Evolutionary conservation across 2,888 invertebrate genomes (phyloP).

Genomic region (Melieria picta): DNA sequence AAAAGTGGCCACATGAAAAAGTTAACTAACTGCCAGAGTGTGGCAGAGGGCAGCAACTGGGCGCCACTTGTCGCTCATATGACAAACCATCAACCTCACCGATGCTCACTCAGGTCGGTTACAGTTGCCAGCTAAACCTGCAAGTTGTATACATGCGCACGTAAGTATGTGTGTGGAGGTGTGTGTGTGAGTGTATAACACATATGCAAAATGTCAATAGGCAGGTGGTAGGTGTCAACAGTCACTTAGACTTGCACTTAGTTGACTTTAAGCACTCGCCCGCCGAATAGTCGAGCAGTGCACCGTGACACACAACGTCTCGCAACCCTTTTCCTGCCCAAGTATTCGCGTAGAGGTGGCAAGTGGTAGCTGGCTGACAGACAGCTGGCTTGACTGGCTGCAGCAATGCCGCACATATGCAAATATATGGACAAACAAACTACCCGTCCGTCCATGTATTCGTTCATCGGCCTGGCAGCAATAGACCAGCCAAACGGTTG

Average conservation of each 20-base stretch:
- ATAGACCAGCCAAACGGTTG: no score
- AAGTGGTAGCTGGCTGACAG: background rate
- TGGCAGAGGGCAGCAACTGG: no score
- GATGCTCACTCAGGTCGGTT: constrained; percentile 2
- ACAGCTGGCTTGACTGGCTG: background rate
- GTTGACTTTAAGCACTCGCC: constrained; percentile 11
- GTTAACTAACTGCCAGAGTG: no score
- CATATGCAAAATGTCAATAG: constrained; percentile 16
- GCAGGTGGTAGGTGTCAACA: constrained; percentile 27
- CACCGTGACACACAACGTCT: no score
- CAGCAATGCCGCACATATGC: background rate
- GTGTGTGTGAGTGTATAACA: background rate
- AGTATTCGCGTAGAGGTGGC: background rate
- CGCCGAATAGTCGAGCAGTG: background rate
- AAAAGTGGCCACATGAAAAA: no score
- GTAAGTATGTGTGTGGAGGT: background rate
- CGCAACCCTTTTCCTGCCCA: no score
- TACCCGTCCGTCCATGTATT: no score
- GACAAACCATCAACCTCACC: background rate
- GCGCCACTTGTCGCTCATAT: no score
- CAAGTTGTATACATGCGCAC: constrained; percentile 8
- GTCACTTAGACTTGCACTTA: constrained; percentile 23
- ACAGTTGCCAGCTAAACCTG: constrained; percentile 22
- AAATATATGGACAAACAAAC: background rate
- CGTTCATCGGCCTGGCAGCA: no score